Evolutionary conservation across 2,113 vertebrate species (phyloP), one percentile per base, ranked within the genome.

Genomic region (Neogale vison): DNA sequence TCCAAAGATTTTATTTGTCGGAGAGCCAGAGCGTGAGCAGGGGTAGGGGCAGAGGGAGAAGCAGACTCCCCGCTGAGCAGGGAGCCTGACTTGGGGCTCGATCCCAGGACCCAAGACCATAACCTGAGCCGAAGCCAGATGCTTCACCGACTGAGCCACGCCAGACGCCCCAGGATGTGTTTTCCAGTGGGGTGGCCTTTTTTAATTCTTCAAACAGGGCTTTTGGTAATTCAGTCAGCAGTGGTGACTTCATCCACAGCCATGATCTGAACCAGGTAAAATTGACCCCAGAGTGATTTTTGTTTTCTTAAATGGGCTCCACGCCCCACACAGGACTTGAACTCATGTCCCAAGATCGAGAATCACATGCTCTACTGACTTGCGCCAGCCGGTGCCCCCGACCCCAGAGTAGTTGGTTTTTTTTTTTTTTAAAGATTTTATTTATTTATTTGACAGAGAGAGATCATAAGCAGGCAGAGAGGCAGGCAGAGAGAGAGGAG

Each of bases 181-280:
- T 47, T 63, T 72, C 24, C 14, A 39, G 4, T 39, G 18, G 45
- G 34, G 47, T 5, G 4, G 26, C 20, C 15, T 39, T 1, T 26
- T 6, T 2, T 42, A 3, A 7, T 11, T 26, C 20, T 74, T 34
- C 7, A 26, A 3, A 31, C 6, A 4, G 47, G 23, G 52, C 17
- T 42, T 15, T 67, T 1, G 24, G 59, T 29, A 12, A 8, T 1
- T 1, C 67, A 17, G 31, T 47, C 47, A 1, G 1, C 36, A 21
- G n/a, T 0, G 15, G 36, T 1, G 0, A 7, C 72, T 5, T 7
- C 42, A 4, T 6, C 45, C 4, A 0, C 42, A 15, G 94, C 65
- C 26, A 4, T 24, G 42, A 1, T 61, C 72, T 39, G 77, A 50
- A 9, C 12, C 57, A 24, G 57, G 57, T 23, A 14, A 42, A 11